A percentile compares a stretch with the other conserved stretches of the same genome.
These are phyloP conservation scores for Rhinophrynus dorsalis DNA, from an alignment of 2,797 vertebrate species.

Conservation along the genomic window DNA sequence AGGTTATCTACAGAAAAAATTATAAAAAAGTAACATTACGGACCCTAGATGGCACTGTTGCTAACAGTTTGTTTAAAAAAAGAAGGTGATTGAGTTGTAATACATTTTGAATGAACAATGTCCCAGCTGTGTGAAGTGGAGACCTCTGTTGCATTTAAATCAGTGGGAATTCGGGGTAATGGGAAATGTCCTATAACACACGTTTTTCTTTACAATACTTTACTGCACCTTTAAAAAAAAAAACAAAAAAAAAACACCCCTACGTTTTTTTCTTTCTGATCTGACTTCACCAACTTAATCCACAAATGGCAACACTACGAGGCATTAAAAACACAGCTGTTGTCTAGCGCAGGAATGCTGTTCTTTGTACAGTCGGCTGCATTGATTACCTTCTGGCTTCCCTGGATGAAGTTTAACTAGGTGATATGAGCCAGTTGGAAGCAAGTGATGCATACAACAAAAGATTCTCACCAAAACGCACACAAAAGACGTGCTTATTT, in stretches of 20 bases:
- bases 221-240: too few relatives aligned
- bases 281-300: constrained; percentile 23
- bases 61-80: too few relatives aligned
- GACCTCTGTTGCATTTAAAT: too few relatives aligned
- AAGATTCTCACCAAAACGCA: neutral
- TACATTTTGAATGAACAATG: too few relatives aligned
- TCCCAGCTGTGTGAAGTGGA: too few relatives aligned
- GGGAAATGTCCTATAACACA: too few relatives aligned
- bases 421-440: constrained; percentile 42
- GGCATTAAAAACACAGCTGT: constrained; percentile 43
- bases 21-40: too few relatives aligned
- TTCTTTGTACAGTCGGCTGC: constrained; percentile 22
- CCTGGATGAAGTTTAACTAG: constrained; percentile 42
- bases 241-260: neutral
- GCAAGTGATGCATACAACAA: constrained; percentile 34
- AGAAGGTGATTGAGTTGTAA: too few relatives aligned
- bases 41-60: too few relatives aligned
- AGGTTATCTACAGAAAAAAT: too few relatives aligned
- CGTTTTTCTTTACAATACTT: too few relatives aligned
- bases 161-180: too few relatives aligned
- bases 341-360: constrained; percentile 34
- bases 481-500: neutral
- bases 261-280: constrained; percentile 3
- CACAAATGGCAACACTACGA: constrained; percentile 32
- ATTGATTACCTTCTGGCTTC: constrained; percentile 37